Evolutionary conservation across 2,113 vertebrate genomes (phyloP).

Genomic region (Mionectes macconnelli): DNA sequence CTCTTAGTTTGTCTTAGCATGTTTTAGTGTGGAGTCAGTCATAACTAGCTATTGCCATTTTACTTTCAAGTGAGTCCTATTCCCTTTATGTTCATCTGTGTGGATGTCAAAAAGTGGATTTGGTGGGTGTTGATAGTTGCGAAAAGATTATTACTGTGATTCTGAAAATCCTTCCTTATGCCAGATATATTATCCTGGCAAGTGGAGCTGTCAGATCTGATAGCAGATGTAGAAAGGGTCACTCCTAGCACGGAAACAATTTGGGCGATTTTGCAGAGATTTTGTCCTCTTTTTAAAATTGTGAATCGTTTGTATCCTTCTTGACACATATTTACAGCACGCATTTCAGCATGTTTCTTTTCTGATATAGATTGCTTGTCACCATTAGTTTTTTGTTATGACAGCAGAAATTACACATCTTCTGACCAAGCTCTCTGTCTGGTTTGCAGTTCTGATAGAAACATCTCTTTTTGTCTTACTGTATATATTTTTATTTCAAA

Average conservation of each 20-base stretch:
- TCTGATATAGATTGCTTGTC: slow-evolving; percentile 48
- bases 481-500: neutral
- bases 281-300: slow-evolving; percentile 25
- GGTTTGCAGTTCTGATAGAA: slow-evolving; percentile 3
- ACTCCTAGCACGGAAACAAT: slow-evolving; percentile 37
- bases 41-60: neutral
- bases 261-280: slow-evolving; percentile 35
- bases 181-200: slow-evolving; percentile 11
- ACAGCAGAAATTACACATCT: slow-evolving; percentile 48
- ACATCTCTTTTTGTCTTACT: neutral
- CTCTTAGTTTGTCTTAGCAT: neutral
- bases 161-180: slow-evolving; percentile 44
- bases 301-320: neutral
- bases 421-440: neutral
- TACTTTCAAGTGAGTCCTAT: neutral
- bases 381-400: slow-evolving; percentile 39
- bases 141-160: slow-evolving; percentile 62
- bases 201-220: slow-evolving; percentile 38
- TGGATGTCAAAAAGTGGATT: slow-evolving; percentile 38
- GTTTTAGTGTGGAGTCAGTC: neutral
- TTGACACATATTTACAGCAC: slow-evolving; percentile 34
- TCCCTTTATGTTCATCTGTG: neutral
- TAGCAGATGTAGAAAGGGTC: slow-evolving; percentile 41
- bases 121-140: slow-evolving; percentile 40
- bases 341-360: slow-evolving; percentile 22